Evolutionary conservation across 2,888 invertebrate genomes (phyloP).

Genomic region (Coelopa pilipes): DNA sequence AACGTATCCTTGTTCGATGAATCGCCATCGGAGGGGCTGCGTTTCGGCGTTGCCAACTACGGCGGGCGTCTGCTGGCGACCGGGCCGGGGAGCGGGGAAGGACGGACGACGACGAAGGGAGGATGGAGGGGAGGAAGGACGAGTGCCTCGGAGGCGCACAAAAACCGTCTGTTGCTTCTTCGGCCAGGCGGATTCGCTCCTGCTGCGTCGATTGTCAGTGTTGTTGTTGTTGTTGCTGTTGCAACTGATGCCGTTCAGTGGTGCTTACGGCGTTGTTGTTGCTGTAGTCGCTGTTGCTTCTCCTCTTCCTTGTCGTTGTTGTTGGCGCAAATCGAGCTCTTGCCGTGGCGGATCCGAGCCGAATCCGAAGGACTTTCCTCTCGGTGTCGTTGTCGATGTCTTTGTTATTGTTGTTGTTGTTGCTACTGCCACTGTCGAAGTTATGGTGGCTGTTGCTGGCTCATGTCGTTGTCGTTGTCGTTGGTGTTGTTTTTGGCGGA

Average conservation of each 20-base stretch:
- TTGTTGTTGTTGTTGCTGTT: no score
- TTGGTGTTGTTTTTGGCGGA: no score
- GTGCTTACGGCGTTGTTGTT: neutral
- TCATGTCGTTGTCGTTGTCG: no score
- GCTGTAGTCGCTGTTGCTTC: neutral
- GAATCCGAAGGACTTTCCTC: neutral
- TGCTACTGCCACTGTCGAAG: neutral
- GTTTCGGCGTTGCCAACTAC: neutral
- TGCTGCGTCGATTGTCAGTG: neutral
- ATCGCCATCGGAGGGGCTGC: slow-evolving; percentile 13
- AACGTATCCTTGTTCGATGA: slow-evolving; percentile 33
- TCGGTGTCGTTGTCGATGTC: neutral
- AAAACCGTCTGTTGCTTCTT: slow-evolving; percentile 15
- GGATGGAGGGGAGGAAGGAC: neutral
- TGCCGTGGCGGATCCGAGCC: no score
- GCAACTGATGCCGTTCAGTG: no score
- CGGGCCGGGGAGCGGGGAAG: neutral
- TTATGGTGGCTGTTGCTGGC: no score
- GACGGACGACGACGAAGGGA: no score
- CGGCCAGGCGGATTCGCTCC: neutral
- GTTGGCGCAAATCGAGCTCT: neutral
- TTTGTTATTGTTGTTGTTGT: slow-evolving; percentile 11
- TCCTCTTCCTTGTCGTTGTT: no score
- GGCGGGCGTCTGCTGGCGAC: neutral
- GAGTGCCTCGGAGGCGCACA: neutral